These are phyloP conservation scores for Muricea muricata DNA, from an alignment of 92 coral and sea anemone species.

Conservation along the genomic window DNA sequence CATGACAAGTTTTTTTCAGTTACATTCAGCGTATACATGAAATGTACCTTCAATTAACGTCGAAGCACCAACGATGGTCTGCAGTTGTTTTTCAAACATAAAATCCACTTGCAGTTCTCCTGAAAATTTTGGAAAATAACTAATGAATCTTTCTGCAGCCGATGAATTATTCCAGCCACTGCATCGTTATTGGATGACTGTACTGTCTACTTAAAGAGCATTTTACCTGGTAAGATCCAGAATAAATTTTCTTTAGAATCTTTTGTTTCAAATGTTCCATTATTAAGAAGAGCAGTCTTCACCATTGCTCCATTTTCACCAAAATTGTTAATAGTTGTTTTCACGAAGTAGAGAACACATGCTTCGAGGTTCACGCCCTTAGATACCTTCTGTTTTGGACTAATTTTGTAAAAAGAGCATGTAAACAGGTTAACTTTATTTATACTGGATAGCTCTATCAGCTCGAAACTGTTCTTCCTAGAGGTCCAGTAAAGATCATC, in stretches of 20 bases:
- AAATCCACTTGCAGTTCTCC: background rate
- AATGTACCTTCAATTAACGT: background rate
- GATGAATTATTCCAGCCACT: background rate
- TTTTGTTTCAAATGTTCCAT: background rate
- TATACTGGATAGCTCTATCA: too few relatives aligned
- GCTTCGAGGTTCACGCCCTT: background rate
- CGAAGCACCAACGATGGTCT: background rate
- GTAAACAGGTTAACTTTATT: background rate
- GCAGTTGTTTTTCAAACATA: background rate
- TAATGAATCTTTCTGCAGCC: too few relatives aligned
- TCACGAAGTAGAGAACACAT: background rate
- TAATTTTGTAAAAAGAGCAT: background rate
- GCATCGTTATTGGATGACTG: too few relatives aligned
- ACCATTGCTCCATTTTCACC: background rate
- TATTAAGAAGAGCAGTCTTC: background rate
- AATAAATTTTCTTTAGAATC: background rate
- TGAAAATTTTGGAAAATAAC: too few relatives aligned
- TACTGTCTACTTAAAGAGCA: too few relatives aligned
- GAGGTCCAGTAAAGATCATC: background rate
- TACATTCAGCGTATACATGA: background rate
- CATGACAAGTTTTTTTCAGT: too few relatives aligned
- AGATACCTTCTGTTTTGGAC: background rate
- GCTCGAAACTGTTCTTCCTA: background rate
- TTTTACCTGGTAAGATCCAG: background rate
- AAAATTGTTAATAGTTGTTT: background rate